Percentiles rank a stretch among this genome's conserved stretches.
These are phyloP conservation scores for Pseudochromis fuscus DNA, from an alignment of 2,797 vertebrate species.

Conservation along the genomic window DNA sequence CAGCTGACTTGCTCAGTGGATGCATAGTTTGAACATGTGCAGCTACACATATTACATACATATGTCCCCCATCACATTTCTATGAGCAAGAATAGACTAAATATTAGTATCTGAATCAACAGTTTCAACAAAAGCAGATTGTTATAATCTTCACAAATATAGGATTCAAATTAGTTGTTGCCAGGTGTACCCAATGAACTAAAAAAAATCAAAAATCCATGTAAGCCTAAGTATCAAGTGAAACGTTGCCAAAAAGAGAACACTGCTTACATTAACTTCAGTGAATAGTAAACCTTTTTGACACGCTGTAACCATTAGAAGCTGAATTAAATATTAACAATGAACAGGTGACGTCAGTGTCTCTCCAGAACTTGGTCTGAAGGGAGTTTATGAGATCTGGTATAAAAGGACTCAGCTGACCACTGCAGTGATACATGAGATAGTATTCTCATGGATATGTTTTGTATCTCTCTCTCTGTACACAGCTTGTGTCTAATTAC, in stretches of 20 bases:
- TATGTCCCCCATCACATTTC: neutral
- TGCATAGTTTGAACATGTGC: no score
- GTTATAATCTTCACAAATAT: neutral
- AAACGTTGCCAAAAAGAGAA: slow-evolving; percentile 12
- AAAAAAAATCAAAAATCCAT: no score
- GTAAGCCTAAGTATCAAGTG: neutral
- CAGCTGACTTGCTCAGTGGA: no score
- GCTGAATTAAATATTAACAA: slow-evolving; percentile 25
- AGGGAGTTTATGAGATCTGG: slow-evolving; percentile 35
- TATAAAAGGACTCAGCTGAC: slow-evolving; percentile 50
- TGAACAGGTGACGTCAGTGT: slow-evolving; percentile 32
- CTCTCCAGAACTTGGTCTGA: slow-evolving; percentile 7
- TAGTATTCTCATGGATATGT: slow-evolving; percentile 27
- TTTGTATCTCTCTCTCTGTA: slow-evolving; percentile 42
- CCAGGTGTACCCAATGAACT: neutral
- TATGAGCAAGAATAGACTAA: neutral
- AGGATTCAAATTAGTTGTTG: neutral
- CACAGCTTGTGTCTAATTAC: slow-evolving; percentile 64
- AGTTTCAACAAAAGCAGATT: neutral
- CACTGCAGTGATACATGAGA: slow-evolving; percentile 33
- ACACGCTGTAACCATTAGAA: slow-evolving; percentile 18
- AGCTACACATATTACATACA: no score
- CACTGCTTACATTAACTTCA: slow-evolving; percentile 6
- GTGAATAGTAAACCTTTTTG: slow-evolving; percentile 1
- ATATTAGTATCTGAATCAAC: neutral